phyloP scores from a whole-genome alignment of 2,888 invertebrate genomes.

The Cabera pusaria region DNA sequence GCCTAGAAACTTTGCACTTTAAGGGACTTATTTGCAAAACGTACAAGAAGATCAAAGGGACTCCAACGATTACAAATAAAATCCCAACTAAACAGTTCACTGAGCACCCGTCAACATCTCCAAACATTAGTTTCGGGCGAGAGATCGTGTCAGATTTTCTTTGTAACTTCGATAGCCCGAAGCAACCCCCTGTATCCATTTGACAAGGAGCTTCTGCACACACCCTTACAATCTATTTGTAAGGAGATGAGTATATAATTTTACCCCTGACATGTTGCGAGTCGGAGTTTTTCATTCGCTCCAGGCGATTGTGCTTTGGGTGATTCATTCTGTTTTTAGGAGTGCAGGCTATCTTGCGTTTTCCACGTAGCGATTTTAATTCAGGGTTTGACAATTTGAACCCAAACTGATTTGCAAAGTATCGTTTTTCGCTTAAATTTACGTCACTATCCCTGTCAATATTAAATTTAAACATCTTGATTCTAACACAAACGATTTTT shows the following conservation, averaged over 20 bases:
- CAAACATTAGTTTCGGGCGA: slow-evolving; percentile 45
- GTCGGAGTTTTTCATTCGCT: slow-evolving; percentile 64
- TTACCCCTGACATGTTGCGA: slow-evolving; percentile 56
- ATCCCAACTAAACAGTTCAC: slow-evolving; percentile 10
- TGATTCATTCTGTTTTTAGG: no score
- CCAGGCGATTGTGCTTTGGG: slow-evolving; percentile 9
- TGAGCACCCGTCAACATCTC: slow-evolving; percentile 19
- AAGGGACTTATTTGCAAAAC: no score
- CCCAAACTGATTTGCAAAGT: no score
- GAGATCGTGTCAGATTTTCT: slow-evolving; percentile 52
- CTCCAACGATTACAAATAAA: slow-evolving; percentile 11
- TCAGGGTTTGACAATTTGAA: no score
- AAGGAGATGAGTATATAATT: slow-evolving; percentile 74
- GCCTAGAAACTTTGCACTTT: no score
- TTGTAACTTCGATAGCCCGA: slow-evolving; percentile 56
- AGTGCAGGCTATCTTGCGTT: no score
- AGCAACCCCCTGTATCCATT: slow-evolving; percentile 55
- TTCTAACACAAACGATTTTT: no score
- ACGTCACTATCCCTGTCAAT: no score
- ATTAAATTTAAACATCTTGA: no score
- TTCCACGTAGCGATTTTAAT: no score
- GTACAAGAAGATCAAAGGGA: no score
- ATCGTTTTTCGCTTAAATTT: no score
- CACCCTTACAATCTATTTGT: slow-evolving; percentile 76
- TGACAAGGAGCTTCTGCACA: slow-evolving; percentile 57